Base-by-base conservation (phyloP, 2,888 invertebrate genomes). In the Acheta domesticus region DNA sequence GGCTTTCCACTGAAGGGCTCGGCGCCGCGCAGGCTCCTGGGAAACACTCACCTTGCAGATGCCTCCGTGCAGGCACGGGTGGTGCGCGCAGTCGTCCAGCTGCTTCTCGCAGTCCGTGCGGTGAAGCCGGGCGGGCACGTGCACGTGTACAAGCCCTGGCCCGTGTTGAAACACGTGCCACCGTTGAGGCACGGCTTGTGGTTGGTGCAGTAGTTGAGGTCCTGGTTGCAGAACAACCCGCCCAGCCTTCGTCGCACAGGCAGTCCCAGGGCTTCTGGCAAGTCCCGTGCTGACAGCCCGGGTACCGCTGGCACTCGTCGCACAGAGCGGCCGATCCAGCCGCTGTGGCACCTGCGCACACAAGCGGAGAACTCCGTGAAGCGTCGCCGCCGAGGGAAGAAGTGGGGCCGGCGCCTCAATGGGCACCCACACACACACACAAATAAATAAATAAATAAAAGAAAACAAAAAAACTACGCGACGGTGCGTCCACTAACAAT, bases 121-220 rank as follows among this genome's bases (percentile, higher is more conserved):
- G 93, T 93, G 89, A 92, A 98, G 81, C 97, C 97, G 0, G 93
- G 91, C 50, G 94, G 92, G 86, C 98, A 98, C 82, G 92, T 91
- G 89, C 98, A 98, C 50, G 97, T 97, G 91, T 97, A 98, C 83
- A 94, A 93, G 50, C 97, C 97, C 86, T 94, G 94, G 80, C 98
- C 98, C 84, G 96, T 97, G 90, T 98, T 98, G 88, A 94, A 95
- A 89, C 98, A 98, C 83, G 96, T 96, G 85, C 97, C 98, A 77
- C 94, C 94, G 88, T 96, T 96, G 84, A 91, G 91, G 88, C 98
- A 98, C 50, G 98, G 98, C 83, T 93, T 92, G 88, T 98, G 96
- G 88, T 98, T 97, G 82, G 98, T 98, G 90, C 98, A 99, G 90
- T 96, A 99, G 90, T 98, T 98, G 84, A 99, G 92, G 88, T 98